Conservation (phyloP, 2,888 invertebrate species). For the Empis stercorea region DNA sequence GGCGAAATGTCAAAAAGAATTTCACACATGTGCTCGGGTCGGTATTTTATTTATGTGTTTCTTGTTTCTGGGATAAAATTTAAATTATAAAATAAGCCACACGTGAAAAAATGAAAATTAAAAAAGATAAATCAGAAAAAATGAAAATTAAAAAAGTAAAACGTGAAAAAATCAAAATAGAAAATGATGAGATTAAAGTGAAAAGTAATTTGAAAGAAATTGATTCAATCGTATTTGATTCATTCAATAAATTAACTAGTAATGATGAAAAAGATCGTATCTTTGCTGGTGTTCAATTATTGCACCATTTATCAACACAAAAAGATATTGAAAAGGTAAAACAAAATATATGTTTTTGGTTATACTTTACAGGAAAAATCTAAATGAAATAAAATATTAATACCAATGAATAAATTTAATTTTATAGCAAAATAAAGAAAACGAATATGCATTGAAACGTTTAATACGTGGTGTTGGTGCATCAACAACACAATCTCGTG, state of each 20-base stretch:
- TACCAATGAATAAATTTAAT: not conserved
- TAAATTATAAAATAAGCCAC: no score
- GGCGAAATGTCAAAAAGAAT: no score
- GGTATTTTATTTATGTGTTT: no score
- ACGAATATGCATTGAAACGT: conserved; percentile 48
- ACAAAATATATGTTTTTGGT: not conserved
- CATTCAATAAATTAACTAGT: conserved; percentile 14
- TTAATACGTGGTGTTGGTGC: conserved; percentile 61
- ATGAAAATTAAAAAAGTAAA: not conserved
- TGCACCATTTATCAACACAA: conserved; percentile 8
- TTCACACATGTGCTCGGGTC: no score
- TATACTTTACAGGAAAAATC: not conserved
- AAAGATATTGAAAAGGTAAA: conserved; percentile 11
- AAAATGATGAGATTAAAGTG: not conserved
- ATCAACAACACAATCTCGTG: conserved; percentile 46
- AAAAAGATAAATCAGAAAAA: not conserved
- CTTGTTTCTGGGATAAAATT: no score
- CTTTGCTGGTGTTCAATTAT: conserved; percentile 8
- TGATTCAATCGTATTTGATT: conserved; percentile 12
- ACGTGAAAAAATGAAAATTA: not conserved
- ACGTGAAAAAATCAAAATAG: no score
- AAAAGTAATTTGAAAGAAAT: conserved; percentile 7
- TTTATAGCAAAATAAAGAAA: not conserved
- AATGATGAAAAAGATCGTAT: conserved; percentile 8
- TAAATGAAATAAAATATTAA: not conserved